These are phyloP conservation scores for Calameuta pallipes DNA, from an alignment of 2,888 invertebrate species.

Conservation along the genomic window DNA sequence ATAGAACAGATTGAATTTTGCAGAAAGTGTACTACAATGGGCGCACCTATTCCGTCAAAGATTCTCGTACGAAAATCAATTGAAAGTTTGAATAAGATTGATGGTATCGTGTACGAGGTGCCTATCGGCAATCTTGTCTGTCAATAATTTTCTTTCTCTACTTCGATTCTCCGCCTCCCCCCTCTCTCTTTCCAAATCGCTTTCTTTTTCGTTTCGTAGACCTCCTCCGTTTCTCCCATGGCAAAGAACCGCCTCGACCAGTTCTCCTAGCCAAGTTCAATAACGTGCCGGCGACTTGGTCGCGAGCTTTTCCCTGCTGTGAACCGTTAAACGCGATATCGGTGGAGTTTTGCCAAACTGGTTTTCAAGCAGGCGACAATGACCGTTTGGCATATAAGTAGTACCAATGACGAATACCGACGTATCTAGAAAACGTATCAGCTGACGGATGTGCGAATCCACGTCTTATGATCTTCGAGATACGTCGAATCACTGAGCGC, in stretches of 20 bases:
- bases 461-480: background rate
- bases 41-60: background rate
- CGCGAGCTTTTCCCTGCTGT: background rate
- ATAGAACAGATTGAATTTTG: background rate
- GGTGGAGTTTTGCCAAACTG: background rate
- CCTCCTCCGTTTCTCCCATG: background rate
- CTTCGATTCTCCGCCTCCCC: background rate
- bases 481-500: background rate
- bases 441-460: background rate
- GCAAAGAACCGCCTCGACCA: background rate
- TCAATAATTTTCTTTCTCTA: background rate
- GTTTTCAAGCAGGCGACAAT: background rate
- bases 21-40: background rate
- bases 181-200: background rate
- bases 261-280: slow-evolving; percentile 1
- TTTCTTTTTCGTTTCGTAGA: slow-evolving; percentile 2
- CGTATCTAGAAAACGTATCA: background rate
- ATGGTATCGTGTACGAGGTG: background rate
- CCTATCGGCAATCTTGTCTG: background rate
- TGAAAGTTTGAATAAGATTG: background rate
- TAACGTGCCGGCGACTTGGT: background rate
- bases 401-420: background rate
- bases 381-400: background rate
- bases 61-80: background rate
- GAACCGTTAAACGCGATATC: slow-evolving; percentile 1